Percentiles rank a stretch among this genome's conserved stretches.
Conservation (phyloP, 2,113 vertebrate genomes). For the Lophura nycthemera region DNA sequence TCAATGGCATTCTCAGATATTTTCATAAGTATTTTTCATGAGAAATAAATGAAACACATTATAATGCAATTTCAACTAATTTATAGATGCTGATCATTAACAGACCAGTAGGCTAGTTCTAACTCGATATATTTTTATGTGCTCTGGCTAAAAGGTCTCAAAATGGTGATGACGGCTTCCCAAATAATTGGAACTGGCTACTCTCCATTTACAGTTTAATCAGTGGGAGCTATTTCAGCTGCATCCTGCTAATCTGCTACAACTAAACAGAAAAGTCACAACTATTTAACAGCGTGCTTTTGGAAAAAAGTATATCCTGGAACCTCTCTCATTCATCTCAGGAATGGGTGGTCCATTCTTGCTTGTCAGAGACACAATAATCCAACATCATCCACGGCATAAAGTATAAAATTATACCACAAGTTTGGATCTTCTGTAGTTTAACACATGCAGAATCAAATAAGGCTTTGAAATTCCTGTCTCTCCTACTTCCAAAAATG, state of each 20-base stretch:
- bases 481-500: not conserved
- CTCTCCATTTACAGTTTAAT: not conserved
- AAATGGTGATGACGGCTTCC: not conserved
- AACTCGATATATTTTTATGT: not conserved
- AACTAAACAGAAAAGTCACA: not conserved
- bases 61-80: not conserved
- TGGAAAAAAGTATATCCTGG: not conserved
- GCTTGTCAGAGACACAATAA: not conserved
- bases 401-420: not conserved
- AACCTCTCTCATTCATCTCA: no score
- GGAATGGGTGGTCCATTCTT: not conserved
- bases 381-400: no score
- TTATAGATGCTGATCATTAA: not conserved
- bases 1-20: not conserved
- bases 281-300: rapidly evolving
- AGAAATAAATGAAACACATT: not conserved
- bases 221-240: not conserved
- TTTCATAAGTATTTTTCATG: rapidly evolving
- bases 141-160: not conserved
- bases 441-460: not conserved
- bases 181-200: not conserved
- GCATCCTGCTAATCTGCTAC: not conserved
- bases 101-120: not conserved
- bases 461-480: not conserved
- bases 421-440: not conserved